Evolutionary conservation across 2,888 invertebrate species (phyloP), one percentile per base, ranked within the genome.

Genomic region (Drosophila fungiperda): DNA sequence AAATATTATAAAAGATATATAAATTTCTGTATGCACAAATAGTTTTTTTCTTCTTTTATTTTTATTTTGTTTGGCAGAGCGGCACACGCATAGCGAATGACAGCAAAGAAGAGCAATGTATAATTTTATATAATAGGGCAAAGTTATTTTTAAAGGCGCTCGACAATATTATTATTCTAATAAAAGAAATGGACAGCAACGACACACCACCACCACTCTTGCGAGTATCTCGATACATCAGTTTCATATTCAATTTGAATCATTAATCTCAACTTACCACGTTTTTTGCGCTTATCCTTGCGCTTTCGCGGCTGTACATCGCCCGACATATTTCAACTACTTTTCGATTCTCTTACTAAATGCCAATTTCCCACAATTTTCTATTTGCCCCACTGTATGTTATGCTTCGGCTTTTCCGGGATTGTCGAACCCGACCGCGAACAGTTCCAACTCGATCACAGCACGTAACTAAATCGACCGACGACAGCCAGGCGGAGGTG

Each of bases 231-330:
- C 8, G 38, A 74, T 52, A 66, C 58, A 60, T 67, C 57, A 42
- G 20, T 36, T 50, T 45, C 7, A 45, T 3, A 11, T 29, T 15
- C 2, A 33, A 45, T 60, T 23, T n/a, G 17, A 26, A 49, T 38
- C 32, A 53, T 11, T 48, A 61, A 32, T 4, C 8, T 8, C 63
- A 45, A 23, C 92, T 91, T 85, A 94, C 95, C 97, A 90, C 97
- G 96, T 95, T 96, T 97, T 94, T 95, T 87, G 80, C 91, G 96
- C 93, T 97, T 97, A 93, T 97, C 97, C 94, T 96, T 97, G 88
- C 97, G 96, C 94, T 96, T 97, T 91, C 96, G 96, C 92, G 97
- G 96, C 93, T 97, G 97, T 89, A 96, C 96, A 94, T 97, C 97
- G 89, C 97, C 97, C 93, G 97, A 97, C 97, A 97, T 97, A 93